Percentiles rank a stretch among this genome's conserved stretches.
Evolutionary conservation across 2,888 invertebrate genomes (phyloP).

Genomic region (Amaurobius ferox): DNA sequence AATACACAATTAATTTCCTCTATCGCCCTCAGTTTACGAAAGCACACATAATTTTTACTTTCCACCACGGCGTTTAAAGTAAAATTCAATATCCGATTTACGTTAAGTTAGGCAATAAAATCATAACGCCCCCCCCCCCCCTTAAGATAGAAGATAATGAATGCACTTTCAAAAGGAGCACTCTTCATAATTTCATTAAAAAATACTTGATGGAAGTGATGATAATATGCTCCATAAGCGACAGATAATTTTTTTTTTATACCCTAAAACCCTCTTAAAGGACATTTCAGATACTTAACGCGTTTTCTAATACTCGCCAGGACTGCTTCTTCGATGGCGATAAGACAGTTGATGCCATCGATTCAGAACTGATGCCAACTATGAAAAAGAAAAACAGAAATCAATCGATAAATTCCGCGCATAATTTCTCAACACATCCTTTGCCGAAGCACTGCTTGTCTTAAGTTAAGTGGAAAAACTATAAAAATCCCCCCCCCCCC

Average conservation of each 20-base stretch:
- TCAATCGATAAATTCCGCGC: constrained; percentile 13
- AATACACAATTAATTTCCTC: too few relatives aligned
- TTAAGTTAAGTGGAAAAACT: constrained; percentile 18
- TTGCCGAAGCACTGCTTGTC: background rate
- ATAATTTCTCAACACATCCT: constrained; percentile 11
- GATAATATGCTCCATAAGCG: background rate
- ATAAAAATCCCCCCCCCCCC: constrained; percentile 1
- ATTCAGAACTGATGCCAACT: background rate
- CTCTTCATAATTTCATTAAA: constrained; percentile 11
- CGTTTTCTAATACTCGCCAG: background rate
- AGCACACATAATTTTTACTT: too few relatives aligned
- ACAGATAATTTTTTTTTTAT: background rate
- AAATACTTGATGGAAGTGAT: background rate
- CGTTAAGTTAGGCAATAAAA: too few relatives aligned
- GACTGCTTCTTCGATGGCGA: background rate
- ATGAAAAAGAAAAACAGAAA: constrained; percentile 5
- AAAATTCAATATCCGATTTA: too few relatives aligned
- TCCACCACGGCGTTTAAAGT: too few relatives aligned
- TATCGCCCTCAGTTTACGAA: too few relatives aligned
- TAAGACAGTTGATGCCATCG: background rate
- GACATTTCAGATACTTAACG: background rate
- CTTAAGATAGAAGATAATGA: background rate
- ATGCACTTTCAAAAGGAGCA: background rate
- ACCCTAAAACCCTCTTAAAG: too few relatives aligned
- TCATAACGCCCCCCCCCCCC: too few relatives aligned